These are phyloP conservation scores for Acromyrmex heyeri DNA, from an alignment of 1,140 invertebrate genomes.

Conservation along the genomic window DNA sequence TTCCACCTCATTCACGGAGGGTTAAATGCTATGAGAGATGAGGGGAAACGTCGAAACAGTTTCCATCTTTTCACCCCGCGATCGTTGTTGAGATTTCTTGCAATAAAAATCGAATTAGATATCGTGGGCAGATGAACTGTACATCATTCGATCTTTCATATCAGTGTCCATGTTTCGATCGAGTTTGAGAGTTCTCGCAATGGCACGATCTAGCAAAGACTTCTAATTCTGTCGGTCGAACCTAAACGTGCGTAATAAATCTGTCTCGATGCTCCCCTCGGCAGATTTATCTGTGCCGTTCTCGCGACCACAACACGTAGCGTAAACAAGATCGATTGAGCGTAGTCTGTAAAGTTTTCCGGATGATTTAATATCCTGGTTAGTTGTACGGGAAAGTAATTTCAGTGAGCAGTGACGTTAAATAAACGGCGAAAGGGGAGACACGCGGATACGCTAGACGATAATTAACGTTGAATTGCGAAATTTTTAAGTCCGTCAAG, in stretches of 20 bases:
- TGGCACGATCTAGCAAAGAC: constrained; percentile 15
- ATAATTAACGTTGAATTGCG: constrained; percentile 28
- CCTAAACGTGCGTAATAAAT: constrained; percentile 58
- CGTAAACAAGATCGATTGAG: constrained; percentile 64
- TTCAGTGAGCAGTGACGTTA: constrained; percentile 41
- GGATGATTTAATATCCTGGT: constrained; percentile 64
- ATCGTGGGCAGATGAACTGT: neutral
- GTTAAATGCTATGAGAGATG: neutral
- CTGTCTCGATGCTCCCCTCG: constrained; percentile 44
- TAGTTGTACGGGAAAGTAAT: constrained; percentile 47
- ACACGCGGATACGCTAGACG: neutral
- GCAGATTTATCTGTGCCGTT: constrained; percentile 54
- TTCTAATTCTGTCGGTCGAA: constrained; percentile 53
- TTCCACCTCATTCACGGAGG: too few relatives aligned
- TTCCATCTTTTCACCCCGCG: neutral
- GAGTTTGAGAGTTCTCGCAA: constrained; percentile 36
- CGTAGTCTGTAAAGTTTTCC: constrained; percentile 59
- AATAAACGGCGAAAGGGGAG: constrained; percentile 15
- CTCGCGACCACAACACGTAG: constrained; percentile 56
- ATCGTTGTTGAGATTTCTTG: neutral
- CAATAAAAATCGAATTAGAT: neutral
- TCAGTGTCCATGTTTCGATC: neutral
- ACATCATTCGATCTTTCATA: neutral
- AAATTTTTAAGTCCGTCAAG: constrained; percentile 14
- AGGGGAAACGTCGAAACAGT: neutral